Percentiles rank a stretch among this genome's conserved stretches.
These are phyloP conservation scores for Buathra laborator DNA, from an alignment of 2,888 invertebrate genomes.

Conservation along the genomic window DNA sequence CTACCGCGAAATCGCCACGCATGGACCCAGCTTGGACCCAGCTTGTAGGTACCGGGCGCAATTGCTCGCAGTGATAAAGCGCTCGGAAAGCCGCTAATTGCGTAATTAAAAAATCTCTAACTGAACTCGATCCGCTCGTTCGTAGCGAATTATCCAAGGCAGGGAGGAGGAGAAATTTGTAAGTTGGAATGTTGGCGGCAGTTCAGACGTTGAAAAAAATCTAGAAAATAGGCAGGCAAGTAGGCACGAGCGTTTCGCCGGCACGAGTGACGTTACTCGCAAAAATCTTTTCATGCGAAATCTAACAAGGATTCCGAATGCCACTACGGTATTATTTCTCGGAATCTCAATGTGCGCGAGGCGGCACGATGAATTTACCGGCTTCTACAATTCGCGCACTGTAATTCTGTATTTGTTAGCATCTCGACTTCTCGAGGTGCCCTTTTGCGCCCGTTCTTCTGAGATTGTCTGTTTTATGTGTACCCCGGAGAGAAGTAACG, in stretches of 20 bases:
- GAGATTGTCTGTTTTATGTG: no score
- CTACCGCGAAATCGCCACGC: slow-evolving; percentile 32
- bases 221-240: slow-evolving; percentile 28
- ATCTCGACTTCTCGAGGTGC: background rate
- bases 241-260: slow-evolving; percentile 19
- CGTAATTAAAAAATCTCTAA: slow-evolving; percentile 51
- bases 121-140: slow-evolving; percentile 24
- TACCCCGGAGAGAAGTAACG: background rate
- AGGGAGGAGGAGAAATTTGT: slow-evolving; percentile 24
- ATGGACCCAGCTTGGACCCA: background rate
- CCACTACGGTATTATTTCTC: slow-evolving; percentile 51
- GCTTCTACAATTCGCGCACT: slow-evolving; percentile 17
- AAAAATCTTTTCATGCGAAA: slow-evolving; percentile 52
- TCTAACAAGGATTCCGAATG: slow-evolving; percentile 40
- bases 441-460: background rate
- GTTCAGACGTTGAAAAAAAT: slow-evolving; percentile 37
- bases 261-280: slow-evolving; percentile 37
- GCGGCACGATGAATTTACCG: slow-evolving; percentile 36
- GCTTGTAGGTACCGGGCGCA: background rate
- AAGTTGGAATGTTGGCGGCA: slow-evolving; percentile 46
- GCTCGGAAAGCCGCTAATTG: slow-evolving; percentile 51
- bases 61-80: slow-evolving; percentile 37
- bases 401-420: slow-evolving; percentile 3
- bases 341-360: slow-evolving; percentile 40
- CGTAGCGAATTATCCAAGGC: slow-evolving; percentile 1